Conservation (phyloP, 2,113 vertebrate species). For the Jacana jacana region DNA sequence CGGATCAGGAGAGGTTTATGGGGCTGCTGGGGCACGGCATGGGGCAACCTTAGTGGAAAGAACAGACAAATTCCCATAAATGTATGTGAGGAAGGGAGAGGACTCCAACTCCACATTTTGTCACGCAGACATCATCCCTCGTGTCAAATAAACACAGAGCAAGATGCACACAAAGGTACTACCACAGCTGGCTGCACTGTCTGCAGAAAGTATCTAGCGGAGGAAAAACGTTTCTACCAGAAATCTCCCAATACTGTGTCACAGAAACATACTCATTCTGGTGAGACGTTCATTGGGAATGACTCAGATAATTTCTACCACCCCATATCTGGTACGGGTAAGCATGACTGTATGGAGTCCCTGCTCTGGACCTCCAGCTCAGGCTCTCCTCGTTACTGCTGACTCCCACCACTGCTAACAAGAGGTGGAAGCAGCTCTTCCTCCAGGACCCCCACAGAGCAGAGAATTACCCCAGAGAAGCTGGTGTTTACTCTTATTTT, state of each 20-base stretch:
- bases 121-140: accelerated
- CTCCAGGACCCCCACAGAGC: neutral
- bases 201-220: neutral
- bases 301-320: neutral
- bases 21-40: neutral
- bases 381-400: neutral
- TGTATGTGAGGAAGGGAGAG: accelerated
- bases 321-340: neutral
- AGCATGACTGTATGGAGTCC: neutral
- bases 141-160: neutral
- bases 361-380: neutral
- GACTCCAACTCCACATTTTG: neutral
- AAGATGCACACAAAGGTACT: neutral
- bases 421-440: neutral
- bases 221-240: neutral
- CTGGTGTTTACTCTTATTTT: neutral
- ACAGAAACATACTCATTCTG: neutral
- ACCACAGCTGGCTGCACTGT: neutral
- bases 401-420: accelerated
- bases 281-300: neutral
- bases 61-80: neutral
- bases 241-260: neutral
- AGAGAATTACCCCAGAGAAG: neutral
- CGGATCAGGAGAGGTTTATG: neutral
- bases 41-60: neutral